These are phyloP conservation scores for Stenodema calcarata DNA, from an alignment of 2,888 invertebrate genomes.

Conservation along the genomic window DNA sequence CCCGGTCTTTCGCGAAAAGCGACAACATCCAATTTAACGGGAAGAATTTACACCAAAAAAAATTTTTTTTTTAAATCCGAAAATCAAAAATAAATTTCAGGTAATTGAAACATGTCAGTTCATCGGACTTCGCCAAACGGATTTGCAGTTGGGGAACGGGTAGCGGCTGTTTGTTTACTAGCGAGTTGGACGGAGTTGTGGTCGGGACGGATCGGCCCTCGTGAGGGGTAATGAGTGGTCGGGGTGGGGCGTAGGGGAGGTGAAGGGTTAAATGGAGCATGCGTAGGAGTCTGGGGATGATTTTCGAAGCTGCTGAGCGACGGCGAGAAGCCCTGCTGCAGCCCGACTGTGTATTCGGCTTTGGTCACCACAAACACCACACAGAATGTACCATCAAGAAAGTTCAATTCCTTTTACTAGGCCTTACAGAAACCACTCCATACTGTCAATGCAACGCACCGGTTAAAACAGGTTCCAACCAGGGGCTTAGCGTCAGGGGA, in stretches of 20 bases:
- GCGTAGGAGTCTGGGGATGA: neutral
- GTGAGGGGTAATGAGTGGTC: neutral
- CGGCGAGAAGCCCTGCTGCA: neutral
- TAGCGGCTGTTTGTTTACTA: slow-evolving; percentile 41
- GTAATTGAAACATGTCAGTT: neutral
- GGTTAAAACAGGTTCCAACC: no score
- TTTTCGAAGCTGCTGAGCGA: neutral
- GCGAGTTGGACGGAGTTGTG: slow-evolving; percentile 15
- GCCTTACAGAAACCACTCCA: no score
- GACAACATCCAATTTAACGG: neutral
- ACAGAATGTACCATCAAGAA: no score
- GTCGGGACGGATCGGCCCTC: neutral
- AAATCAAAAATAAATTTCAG: neutral
- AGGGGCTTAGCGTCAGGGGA: no score
- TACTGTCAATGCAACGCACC: no score
- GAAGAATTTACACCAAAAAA: neutral
- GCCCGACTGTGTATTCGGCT: neutral
- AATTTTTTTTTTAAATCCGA: no score
- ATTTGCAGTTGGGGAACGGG: neutral
- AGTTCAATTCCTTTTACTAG: no score
- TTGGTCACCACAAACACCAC: no score
- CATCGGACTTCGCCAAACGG: neutral
- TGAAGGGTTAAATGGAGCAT: neutral
- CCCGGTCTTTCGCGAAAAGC: neutral
- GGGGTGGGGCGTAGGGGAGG: neutral